Base-by-base conservation (phyloP, 1,140 invertebrate genomes). In the Drosophila micromelanica region DNA sequence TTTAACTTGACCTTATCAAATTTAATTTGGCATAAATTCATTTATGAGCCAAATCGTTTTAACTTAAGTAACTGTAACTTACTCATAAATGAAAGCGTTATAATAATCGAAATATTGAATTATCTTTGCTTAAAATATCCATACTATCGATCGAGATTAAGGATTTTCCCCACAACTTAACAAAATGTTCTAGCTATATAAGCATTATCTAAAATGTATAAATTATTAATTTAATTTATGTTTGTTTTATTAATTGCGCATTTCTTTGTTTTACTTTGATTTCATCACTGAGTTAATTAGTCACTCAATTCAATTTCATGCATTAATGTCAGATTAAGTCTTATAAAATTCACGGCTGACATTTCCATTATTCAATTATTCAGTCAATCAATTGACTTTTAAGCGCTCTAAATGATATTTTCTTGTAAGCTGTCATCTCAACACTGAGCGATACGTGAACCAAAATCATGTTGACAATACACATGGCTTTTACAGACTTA, bases 371-470 rank as follows among this genome's bases (percentile, higher is more conserved):
- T 46, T 72, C 46, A 86, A 71, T 78, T 74, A 80, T 40, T 64
- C 15, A 17, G 51, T 56, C 52, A 37, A 46, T 43, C 61, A 68
- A 46, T 49, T 61, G 56, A 40, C 61, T 38, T 20, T 49, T 42
- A 42, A 63, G 27, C 42, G 61, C 56, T 61, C 62, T 55, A 82
- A 87, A 87, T 86, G 67, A 82, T 76, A 78, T 78, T 76, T 76
- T 40, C 71, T 59, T 82, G 82, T 76, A 42, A 76, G 48, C 61
- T 87, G 81, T 76, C 80, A 73, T 12, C 35, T 15, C n/a, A 17
- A 2, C n/a, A 23, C 51, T 57, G 52, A 51, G 30, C 45, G 30
- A 56, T 56, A 42, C 13, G 61, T 27, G 30, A 51, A 54, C 49
- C 38, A 40, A 65, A 55, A 6, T 9, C 15, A 48, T 52, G 45